Evolutionary conservation across 92 coral and sea anemone species (phyloP).

Genomic region (Parazoanthus atlanticus): DNA sequence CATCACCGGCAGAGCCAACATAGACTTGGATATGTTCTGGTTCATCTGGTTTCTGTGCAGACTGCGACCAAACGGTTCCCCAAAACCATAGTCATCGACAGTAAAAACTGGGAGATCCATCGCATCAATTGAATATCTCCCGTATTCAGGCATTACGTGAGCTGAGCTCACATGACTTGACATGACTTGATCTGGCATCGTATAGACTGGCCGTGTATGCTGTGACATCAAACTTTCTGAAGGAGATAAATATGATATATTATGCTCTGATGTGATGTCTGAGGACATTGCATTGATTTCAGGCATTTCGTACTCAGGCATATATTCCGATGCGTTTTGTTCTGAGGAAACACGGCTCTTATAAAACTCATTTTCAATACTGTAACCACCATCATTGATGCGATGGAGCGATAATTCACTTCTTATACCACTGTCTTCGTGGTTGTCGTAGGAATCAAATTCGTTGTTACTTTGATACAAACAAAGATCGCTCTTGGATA

Average conservation of each 20-base stretch:
- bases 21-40: conserved; percentile 3
- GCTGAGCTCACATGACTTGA: background rate
- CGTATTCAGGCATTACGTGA: background rate
- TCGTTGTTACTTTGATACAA: conserved; percentile 35
- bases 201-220: background rate
- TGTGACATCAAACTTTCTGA: background rate
- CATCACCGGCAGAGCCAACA: conserved; percentile 5
- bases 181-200: background rate
- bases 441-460: background rate
- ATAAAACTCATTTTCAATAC: background rate
- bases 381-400: background rate
- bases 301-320: background rate
- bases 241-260: background rate
- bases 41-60: background rate
- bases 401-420: background rate
- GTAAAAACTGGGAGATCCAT: conserved; percentile 2
- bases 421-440: background rate
- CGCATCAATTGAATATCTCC: background rate
- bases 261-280: background rate
- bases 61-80: background rate
- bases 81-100: conserved; percentile 6
- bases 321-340: background rate
- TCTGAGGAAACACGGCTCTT: background rate
- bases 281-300: background rate
- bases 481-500: conserved; percentile 41